These are phyloP conservation scores for Plodia interpunctella DNA, from an alignment of 1,140 invertebrate species.

Conservation along the genomic window DNA sequence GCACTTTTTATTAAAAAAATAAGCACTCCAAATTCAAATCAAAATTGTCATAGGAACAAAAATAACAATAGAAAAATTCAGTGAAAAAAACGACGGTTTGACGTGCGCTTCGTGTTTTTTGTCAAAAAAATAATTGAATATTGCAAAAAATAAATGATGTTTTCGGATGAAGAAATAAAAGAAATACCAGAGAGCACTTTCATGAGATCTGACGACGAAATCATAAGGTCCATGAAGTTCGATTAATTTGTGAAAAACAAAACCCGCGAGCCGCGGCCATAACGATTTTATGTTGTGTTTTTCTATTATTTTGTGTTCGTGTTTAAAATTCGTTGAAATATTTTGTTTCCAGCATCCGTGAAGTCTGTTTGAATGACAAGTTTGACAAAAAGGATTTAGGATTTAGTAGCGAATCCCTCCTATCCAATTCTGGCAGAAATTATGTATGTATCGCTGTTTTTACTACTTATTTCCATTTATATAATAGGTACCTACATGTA, in stretches of 20 bases:
- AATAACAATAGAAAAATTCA: conserved; percentile 47
- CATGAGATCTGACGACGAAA: conserved; percentile 62
- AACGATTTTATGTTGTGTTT: conserved; percentile 31
- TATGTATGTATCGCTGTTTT: conserved; percentile 39
- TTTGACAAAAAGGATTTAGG: conserved; percentile 58
- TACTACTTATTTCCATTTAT: not conserved
- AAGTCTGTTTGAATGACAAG: conserved; percentile 65
- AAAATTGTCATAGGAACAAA: conserved; percentile 46
- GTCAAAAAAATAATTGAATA: conserved; percentile 71
- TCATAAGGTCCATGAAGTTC: conserved; percentile 66
- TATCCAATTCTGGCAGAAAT: conserved; percentile 41
- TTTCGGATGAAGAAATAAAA: conserved; percentile 72
- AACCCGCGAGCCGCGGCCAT: conserved; percentile 25
- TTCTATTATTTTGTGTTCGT: conserved; percentile 23
- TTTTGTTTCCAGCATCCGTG: conserved; percentile 54
- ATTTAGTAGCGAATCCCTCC: conserved; percentile 35
- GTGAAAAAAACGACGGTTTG: conserved; percentile 50
- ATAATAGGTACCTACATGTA: too few relatives aligned
- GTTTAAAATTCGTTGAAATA: conserved; percentile 21
- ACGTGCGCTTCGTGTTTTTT: conserved; percentile 53
- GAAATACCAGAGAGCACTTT: conserved; percentile 48
- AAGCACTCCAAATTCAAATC: conserved; percentile 41
- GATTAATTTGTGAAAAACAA: conserved; percentile 45
- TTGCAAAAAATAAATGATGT: conserved; percentile 66
- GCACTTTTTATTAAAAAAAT: conserved; percentile 31